A percentile compares a stretch with the other conserved stretches of the same genome.
These are phyloP conservation scores for Eleginops maclovinus DNA, from an alignment of 2,113 vertebrate genomes.

Conservation along the genomic window DNA sequence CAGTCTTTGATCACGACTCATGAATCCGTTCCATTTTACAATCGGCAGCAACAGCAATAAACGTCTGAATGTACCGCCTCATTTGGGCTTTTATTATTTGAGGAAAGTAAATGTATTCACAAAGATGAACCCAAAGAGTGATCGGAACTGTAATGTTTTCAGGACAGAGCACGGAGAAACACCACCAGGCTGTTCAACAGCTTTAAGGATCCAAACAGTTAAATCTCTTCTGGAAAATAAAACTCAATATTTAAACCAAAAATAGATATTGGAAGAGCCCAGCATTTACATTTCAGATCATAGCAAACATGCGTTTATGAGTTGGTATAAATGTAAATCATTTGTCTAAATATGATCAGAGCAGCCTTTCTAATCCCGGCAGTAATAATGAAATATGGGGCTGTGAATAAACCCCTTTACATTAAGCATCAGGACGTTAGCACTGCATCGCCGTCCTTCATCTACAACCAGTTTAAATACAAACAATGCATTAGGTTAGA, in stretches of 20 bases:
- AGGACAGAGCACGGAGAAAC: too few relatives aligned
- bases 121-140: neutral
- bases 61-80: neutral
- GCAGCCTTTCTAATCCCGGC: too few relatives aligned
- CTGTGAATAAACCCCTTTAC: too few relatives aligned
- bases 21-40: neutral
- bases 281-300: too few relatives aligned
- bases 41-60: too few relatives aligned
- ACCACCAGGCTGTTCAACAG: constrained; percentile 12
- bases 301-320: too few relatives aligned
- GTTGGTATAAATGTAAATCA: too few relatives aligned
- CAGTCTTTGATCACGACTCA: neutral
- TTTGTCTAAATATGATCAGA: too few relatives aligned
- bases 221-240: neutral
- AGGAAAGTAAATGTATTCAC: neutral
- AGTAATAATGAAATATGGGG: too few relatives aligned
- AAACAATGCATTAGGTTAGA: neutral
- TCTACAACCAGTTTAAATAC: constrained; percentile 18
- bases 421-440: neutral
- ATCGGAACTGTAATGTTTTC: neutral
- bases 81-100: neutral
- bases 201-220: neutral
- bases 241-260: too few relatives aligned
- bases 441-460: neutral
- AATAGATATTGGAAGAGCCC: too few relatives aligned